A percentile compares a stretch with the other conserved stretches of the same genome.
These are phyloP conservation scores for Lamprologus lemairii DNA, from an alignment of 2,113 vertebrate genomes.

Conservation along the genomic window DNA sequence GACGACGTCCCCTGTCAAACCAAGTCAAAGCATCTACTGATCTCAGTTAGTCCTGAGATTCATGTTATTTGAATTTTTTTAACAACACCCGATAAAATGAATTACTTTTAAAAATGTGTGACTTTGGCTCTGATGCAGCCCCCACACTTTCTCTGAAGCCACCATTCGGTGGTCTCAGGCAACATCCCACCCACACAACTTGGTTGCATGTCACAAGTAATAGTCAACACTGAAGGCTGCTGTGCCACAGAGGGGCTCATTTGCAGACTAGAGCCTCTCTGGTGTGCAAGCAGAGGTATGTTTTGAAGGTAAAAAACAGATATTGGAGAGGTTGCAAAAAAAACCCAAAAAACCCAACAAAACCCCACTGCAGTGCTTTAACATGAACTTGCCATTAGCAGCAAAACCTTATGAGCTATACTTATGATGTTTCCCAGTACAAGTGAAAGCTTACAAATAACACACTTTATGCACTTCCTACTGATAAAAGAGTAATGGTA, in stretches of 20 bases:
- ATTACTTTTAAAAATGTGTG: not conserved
- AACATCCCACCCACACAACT: not conserved
- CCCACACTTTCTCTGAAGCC: not conserved
- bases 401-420: not conserved
- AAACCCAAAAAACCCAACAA: fast-evolving
- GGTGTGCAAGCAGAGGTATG: not conserved
- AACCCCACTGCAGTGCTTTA: not conserved
- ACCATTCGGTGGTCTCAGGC: not conserved
- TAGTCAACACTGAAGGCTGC: not conserved
- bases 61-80: not conserved
- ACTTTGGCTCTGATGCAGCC: not conserved
- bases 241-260: not conserved
- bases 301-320: not conserved
- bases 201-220: not conserved
- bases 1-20: not conserved
- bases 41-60: not conserved
- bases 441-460: not conserved
- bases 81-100: not conserved
- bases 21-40: not conserved
- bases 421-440: not conserved
- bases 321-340: not conserved
- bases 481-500: not conserved
- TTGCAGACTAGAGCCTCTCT: not conserved
- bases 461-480: not conserved
- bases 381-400: not conserved